Conservation (phyloP, 2,113 vertebrate species). For the Actenoides lindsayi region DNA sequence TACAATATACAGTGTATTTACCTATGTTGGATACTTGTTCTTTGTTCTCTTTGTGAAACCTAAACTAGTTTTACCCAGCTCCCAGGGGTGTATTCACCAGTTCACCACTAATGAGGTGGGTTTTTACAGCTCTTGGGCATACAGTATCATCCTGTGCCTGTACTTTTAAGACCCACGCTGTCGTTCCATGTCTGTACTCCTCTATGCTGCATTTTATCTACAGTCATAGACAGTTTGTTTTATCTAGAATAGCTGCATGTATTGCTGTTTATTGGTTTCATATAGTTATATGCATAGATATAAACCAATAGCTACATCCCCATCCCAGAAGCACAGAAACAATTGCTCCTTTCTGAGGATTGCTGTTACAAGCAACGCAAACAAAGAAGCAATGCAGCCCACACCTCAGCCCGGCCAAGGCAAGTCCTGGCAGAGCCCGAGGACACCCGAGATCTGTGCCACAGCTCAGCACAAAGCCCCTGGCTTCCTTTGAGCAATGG, state of each 20-base stretch:
- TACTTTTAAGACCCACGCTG: rapidly evolving
- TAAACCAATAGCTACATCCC: not conserved
- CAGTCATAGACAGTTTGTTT: not conserved
- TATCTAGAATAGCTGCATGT: not conserved
- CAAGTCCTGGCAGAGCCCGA: not conserved
- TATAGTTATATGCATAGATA: not conserved
- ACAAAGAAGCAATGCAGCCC: not conserved
- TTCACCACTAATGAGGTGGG: not conserved
- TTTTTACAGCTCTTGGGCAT: not conserved
- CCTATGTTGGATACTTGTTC: not conserved
- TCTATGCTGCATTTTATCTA: not conserved
- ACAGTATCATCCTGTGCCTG: not conserved
- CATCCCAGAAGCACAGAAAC: not conserved
- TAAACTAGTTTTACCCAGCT: not conserved
- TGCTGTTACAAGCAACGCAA: not conserved
- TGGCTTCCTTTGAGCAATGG: not conserved
- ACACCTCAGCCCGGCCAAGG: not conserved
- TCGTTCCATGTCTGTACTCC: not conserved
- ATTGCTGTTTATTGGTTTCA: not conserved
- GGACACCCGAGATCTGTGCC: not conserved
- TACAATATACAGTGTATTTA: not conserved
- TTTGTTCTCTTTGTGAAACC: not conserved
- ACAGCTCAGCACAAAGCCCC: not conserved
- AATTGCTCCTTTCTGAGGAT: not conserved
- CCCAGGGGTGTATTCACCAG: not conserved